These are phyloP conservation scores for Ostrea edulis DNA, from an alignment of 1,140 invertebrate species.

Conservation along the genomic window DNA sequence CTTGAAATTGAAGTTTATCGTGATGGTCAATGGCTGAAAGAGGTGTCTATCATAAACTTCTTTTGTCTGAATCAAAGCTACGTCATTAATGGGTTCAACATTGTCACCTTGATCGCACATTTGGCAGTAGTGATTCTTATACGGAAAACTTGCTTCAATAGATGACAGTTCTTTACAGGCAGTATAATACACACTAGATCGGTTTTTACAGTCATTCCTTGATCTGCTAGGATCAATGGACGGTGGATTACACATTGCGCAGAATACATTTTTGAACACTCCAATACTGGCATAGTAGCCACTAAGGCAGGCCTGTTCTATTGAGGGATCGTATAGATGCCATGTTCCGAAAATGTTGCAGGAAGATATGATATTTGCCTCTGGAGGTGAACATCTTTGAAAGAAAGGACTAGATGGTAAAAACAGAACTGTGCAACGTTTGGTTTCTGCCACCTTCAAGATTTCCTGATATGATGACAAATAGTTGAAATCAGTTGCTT, in stretches of 20 bases:
- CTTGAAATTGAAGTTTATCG: not conserved
- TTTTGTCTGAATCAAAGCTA: not conserved
- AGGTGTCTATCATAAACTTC: not conserved
- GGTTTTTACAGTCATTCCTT: not conserved
- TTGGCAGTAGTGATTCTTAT: not conserved
- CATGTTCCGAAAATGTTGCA: not conserved
- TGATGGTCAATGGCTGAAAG: not conserved
- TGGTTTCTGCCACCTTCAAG: not conserved
- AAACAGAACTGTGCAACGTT: not conserved
- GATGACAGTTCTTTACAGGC: not conserved
- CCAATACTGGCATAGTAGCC: not conserved
- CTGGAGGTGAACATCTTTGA: not conserved
- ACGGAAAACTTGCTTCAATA: not conserved
- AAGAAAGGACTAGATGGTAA: not conserved
- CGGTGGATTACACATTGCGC: constrained; percentile 15
- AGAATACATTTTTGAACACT: constrained; percentile 7
- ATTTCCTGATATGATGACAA: not conserved
- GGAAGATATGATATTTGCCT: not conserved
- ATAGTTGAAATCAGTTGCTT: not conserved
- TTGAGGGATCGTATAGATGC: not conserved
- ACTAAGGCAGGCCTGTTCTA: not conserved
- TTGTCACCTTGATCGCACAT: not conserved
- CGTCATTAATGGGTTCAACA: not conserved
- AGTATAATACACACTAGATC: not conserved
- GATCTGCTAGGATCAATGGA: not conserved